Evolutionary conservation across 1,140 invertebrate species (phyloP).

Genomic region (Drosophila pallidifrons): DNA sequence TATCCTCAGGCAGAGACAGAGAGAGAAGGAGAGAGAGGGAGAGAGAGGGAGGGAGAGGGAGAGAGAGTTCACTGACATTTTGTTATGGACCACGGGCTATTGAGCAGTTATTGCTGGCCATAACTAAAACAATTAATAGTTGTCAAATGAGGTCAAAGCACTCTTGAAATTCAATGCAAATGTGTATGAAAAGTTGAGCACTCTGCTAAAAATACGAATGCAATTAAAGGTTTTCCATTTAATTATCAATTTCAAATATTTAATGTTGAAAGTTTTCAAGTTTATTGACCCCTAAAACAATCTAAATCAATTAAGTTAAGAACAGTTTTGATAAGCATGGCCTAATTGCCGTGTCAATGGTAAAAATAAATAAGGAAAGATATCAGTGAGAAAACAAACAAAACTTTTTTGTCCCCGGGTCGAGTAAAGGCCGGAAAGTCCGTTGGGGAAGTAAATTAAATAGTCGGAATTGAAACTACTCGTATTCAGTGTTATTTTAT

Average conservation of each 20-base stretch:
- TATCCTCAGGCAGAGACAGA: too few species aligned
- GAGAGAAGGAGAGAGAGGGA: too few species aligned
- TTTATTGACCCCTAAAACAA: too few species aligned
- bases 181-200: background rate
- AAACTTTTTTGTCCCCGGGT: too few species aligned
- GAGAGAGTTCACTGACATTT: background rate
- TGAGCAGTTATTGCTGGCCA: slow-evolving; percentile 9
- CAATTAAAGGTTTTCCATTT: too few species aligned
- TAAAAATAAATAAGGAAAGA: background rate
- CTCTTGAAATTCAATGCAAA: background rate
- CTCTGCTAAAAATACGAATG: too few species aligned
- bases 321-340: background rate
- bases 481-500: background rate
- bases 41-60: too few species aligned
- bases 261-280: too few species aligned
- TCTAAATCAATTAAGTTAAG: background rate
- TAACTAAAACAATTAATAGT: slow-evolving; percentile 27
- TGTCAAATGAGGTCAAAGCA: slow-evolving; percentile 7
- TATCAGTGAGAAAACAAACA: too few species aligned
- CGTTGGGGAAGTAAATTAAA: background rate
- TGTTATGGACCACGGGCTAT: background rate
- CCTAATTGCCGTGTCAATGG: background rate
- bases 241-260: too few species aligned
- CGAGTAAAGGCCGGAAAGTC: too few species aligned
- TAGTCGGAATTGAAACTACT: background rate